These are phyloP conservation scores for Hyalella azteca DNA, from an alignment of 2,888 invertebrate genomes.

Conservation along the genomic window DNA sequence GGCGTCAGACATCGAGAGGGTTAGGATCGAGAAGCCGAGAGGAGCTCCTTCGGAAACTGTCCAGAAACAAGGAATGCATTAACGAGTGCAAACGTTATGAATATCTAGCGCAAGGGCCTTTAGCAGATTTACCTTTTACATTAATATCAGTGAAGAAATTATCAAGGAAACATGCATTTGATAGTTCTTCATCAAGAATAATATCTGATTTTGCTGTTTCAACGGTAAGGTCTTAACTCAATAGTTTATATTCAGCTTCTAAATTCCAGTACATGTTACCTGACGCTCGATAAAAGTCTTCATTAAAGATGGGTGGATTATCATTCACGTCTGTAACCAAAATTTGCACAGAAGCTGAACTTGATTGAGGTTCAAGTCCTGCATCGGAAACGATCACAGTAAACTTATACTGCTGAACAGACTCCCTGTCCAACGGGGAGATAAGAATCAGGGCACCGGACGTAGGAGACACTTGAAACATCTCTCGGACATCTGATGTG, in stretches of 20 bases:
- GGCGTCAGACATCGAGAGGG: constrained; percentile 34
- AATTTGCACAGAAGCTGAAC: constrained; percentile 63
- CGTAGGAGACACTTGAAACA: constrained; percentile 78
- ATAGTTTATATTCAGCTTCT: no score
- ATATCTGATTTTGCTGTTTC: no score
- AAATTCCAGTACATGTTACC: no score
- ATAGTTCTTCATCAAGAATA: no score
- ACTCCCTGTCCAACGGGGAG: constrained; percentile 61
- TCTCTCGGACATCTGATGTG: constrained; percentile 61
- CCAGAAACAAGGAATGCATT: neutral
- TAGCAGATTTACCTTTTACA: neutral
- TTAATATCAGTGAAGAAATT: neutral
- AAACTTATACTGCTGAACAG: constrained; percentile 60
- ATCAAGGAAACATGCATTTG: no score
- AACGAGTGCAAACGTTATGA: no score
- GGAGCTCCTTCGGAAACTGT: constrained; percentile 51
- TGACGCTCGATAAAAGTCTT: neutral
- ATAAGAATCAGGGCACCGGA: constrained; percentile 81
- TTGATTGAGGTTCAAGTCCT: constrained; percentile 60
- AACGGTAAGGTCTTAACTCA: no score
- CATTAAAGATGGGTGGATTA: constrained; percentile 61
- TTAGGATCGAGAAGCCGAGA: constrained; percentile 43
- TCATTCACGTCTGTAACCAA: constrained; percentile 66
- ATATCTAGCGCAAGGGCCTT: no score
- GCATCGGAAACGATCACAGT: constrained; percentile 62